A percentile compares a stretch with the other conserved stretches of the same genome.
These are phyloP conservation scores for Amiota communis DNA, from an alignment of 2,888 invertebrate species.

Conservation along the genomic window DNA sequence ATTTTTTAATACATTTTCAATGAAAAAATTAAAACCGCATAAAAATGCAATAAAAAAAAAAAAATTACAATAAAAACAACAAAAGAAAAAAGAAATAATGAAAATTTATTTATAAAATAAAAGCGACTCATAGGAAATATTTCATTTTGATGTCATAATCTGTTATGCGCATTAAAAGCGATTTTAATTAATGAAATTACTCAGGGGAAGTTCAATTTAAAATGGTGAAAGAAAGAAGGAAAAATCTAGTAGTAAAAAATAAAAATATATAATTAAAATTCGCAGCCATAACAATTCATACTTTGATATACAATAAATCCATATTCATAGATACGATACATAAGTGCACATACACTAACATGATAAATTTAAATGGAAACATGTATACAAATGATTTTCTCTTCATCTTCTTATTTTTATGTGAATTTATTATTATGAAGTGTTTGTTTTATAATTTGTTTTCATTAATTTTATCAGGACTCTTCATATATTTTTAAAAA, in stretches of 20 bases:
- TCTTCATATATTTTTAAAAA: neutral
- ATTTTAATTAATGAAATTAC: slow-evolving; percentile 66
- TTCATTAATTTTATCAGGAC: slow-evolving; percentile 16
- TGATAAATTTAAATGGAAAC: slow-evolving; percentile 10
- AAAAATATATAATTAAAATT: slow-evolving; percentile 25
- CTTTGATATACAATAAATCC: slow-evolving; percentile 11
- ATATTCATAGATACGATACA: neutral
- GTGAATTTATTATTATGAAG: slow-evolving; percentile 12
- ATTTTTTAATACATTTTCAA: slow-evolving; percentile 56
- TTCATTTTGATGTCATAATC: slow-evolving; percentile 64
- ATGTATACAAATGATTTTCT: neutral
- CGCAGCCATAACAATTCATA: slow-evolving; percentile 22
- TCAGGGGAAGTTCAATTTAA: slow-evolving; percentile 38
- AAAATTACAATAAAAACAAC: slow-evolving; percentile 17
- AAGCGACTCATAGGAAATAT: slow-evolving; percentile 34
- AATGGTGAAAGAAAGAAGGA: slow-evolving; percentile 3
- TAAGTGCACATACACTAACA: neutral
- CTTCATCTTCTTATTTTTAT: neutral
- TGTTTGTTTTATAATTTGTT: slow-evolving; percentile 17
- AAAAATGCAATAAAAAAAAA: slow-evolving; percentile 61
- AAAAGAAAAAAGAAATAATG: slow-evolving; percentile 17
- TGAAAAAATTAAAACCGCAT: slow-evolving; percentile 63
- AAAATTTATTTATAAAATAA: slow-evolving; percentile 11
- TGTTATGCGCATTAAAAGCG: slow-evolving; percentile 60
- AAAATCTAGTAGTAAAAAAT: slow-evolving; percentile 1